phyloP scores from a whole-genome alignment of 2,888 invertebrate species.

The Odontocerum albicorne region DNA sequence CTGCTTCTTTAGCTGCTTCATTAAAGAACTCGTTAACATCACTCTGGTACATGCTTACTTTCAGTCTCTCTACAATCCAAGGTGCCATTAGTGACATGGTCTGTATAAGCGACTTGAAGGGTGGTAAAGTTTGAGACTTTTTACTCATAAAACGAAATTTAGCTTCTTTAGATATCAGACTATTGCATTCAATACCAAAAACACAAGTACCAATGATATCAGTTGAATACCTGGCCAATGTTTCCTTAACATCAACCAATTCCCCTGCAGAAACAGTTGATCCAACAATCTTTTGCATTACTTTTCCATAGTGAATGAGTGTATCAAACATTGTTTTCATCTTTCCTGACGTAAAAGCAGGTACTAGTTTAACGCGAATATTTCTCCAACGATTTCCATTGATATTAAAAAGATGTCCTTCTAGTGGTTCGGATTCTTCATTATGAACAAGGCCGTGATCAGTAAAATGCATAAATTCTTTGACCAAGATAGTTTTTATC shows the following conservation, averaged over 20 bases:
- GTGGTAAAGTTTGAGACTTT: conserved; percentile 29
- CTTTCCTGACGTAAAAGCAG: conserved; percentile 62
- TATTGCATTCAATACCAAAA: conserved; percentile 53
- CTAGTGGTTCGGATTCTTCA: conserved; percentile 53
- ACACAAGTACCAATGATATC: conserved; percentile 55
- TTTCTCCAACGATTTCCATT: conserved; percentile 56
- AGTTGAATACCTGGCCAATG: conserved; percentile 49
- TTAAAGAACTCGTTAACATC: conserved; percentile 33
- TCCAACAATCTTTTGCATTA: conserved; percentile 42
- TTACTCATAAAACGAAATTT: conserved; percentile 43
- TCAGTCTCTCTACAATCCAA: conserved; percentile 24
- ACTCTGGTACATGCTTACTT: conserved; percentile 34
- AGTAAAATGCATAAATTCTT: conserved; percentile 56
- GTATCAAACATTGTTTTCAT: conserved; percentile 58
- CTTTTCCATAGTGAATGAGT: conserved; percentile 49
- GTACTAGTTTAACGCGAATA: conserved; percentile 55
- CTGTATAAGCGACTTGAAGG: conserved; percentile 30
- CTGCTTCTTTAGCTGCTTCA: conserved; percentile 25
- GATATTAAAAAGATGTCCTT: conserved; percentile 52
- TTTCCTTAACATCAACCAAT: conserved; percentile 46
- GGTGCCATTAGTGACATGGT: conserved; percentile 34
- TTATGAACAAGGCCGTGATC: conserved; percentile 58
- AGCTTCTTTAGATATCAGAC: conserved; percentile 44
- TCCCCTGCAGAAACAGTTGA: conserved; percentile 24
- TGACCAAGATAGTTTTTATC: conserved; percentile 51